Base-by-base conservation (phyloP, 1,140 invertebrate species). In the Himalopsyche phryganea region DNA sequence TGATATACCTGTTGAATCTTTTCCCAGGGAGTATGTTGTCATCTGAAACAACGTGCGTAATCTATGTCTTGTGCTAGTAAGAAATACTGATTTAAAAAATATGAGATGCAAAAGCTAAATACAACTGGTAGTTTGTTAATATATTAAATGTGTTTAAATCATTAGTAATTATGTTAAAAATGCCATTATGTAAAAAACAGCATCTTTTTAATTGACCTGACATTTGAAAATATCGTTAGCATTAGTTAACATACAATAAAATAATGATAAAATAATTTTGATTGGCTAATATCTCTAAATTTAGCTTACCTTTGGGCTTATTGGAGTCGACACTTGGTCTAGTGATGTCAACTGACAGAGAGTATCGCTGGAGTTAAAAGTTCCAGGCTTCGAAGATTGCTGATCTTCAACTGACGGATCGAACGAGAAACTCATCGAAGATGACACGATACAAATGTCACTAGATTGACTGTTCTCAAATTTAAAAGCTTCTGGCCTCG, bases 341-440 rank as follows among this genome's bases (percentile, higher is more conserved):
- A 78, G 64, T 11, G 76, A 78, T 18, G 73, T 74, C 41, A 78
- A 75, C 72, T 78, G 76, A 70, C 76, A 78, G 52, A 78, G 67
- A 7, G 76, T 78, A 69, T 77, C 75, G 65, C 75, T 77, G 38
- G 76, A 77, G 63, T 77, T 77, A 66, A 74, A 77, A 56, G 76
- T 77, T 33, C 69, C 71, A 52, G 71, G 74, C 51, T 67, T 74
- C 10, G 71, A 73, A 2, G 74, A 78, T 60, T 73, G 50, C 28
- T 54, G 74, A 42, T 77, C 75, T 51, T 78, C 76, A 42, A 66
- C 61, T 10, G 74, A 77, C 44, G 71, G 74, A 63, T 79, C 75
- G 52, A 73, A 78, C 9, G 75, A 77, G 58, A 77, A 77, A 61
- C 75, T 77, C 66, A 78, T 76, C 23, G 75, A 79, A 28, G 77